Evolutionary conservation across 53 echinoderm and acorn worm genomes (phyloP).

Genomic region (Apostichopus leukothele): DNA sequence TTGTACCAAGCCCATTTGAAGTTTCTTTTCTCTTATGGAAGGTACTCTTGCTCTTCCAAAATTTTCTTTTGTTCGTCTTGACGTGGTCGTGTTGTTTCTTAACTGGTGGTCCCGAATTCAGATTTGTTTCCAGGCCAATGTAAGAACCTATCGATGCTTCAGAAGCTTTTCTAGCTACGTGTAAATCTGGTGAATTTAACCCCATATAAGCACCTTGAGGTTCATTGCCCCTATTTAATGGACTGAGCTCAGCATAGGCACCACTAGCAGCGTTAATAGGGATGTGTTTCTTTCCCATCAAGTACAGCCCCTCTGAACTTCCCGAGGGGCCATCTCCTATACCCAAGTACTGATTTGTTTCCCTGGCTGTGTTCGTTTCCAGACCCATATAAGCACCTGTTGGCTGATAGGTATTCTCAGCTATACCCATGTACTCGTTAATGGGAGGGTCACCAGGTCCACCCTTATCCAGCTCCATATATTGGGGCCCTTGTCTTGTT

Average conservation of each 20-base stretch:
- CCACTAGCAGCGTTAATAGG: background rate
- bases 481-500: background rate
- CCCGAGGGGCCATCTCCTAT: background rate
- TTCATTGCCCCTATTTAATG: background rate
- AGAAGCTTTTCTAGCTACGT: background rate
- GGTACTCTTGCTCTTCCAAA: slow-evolving; percentile 37
- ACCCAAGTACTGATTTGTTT: slow-evolving; percentile 19
- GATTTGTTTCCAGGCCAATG: background rate
- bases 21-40: slow-evolving; percentile 11
- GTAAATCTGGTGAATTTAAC: background rate
- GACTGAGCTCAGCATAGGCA: slow-evolving; percentile 26
- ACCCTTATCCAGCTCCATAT: background rate
- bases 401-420: background rate
- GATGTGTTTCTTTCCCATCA: background rate
- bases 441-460: background rate
- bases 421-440: slow-evolving; percentile 11
- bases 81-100: background rate
- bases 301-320: background rate
- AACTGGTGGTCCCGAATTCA: background rate
- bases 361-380: background rate
- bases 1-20: background rate
- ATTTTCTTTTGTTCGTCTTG: slow-evolving; percentile 19
- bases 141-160: background rate
- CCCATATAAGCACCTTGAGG: slow-evolving; percentile 23
- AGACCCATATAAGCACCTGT: slow-evolving; percentile 38